Conservation (phyloP, 2,797 vertebrate genomes). For the Rhinatrema bivittatum region DNA sequence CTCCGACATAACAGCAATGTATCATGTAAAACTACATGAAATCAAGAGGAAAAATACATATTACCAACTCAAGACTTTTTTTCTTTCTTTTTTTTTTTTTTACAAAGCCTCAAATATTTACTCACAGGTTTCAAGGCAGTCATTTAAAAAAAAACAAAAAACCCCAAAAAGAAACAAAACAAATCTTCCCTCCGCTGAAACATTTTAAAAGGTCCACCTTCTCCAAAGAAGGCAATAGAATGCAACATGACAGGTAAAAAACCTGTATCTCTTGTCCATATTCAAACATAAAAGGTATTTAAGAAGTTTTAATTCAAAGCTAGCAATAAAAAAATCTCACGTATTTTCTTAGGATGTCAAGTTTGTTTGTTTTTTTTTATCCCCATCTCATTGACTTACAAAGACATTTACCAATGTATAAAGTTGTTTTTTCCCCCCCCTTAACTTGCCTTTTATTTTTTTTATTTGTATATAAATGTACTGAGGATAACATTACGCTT, state of each 20-base stretch:
- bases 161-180: too few relatives aligned
- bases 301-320: constrained; percentile 80
- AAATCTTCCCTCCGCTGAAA: constrained; percentile 68
- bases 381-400: constrained; percentile 80
- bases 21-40: constrained; percentile 60
- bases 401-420: constrained; percentile 85
- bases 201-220: constrained; percentile 75
- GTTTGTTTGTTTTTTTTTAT: constrained; percentile 72
- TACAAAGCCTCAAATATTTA: constrained; percentile 71
- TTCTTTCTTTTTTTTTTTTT: too few relatives aligned
- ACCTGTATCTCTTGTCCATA: constrained; percentile 72
- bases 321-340: constrained; percentile 72
- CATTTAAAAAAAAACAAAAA: constrained; percentile 66
- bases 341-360: constrained; percentile 83
- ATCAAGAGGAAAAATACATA: constrained; percentile 43
- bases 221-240: constrained; percentile 80
- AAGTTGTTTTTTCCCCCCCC: too few relatives aligned
- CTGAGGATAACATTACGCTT: constrained; percentile 82
- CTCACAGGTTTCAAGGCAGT: constrained; percentile 70
- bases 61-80: constrained; percentile 60
- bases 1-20: constrained; percentile 44
- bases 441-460: constrained; percentile 70
- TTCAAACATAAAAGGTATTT: constrained; percentile 81
- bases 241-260: constrained; percentile 72
- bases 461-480: constrained; percentile 80